Evolutionary conservation across 2,797 vertebrate species (phyloP).

Genomic region (Yasuhikotakia modesta): DNA sequence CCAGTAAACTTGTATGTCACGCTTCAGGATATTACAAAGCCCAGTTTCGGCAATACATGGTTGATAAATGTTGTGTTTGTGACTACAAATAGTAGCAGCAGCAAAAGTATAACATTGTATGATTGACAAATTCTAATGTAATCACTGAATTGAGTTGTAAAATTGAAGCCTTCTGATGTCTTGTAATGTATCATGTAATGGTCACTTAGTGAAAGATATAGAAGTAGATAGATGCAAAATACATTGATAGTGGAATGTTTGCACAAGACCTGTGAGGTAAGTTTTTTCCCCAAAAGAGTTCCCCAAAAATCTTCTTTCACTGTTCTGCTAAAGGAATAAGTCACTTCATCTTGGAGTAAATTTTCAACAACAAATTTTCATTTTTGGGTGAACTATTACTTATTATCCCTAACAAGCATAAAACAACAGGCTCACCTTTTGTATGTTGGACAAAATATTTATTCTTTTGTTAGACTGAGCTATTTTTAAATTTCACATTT

Average conservation of each 20-base stretch:
- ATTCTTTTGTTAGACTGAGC: no score
- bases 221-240: slow-evolving; percentile 64
- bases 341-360: no score
- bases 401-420: no score
- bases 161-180: slow-evolving; percentile 2
- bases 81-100: slow-evolving; percentile 84
- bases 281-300: no score
- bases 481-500: no score
- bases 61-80: slow-evolving; percentile 71
- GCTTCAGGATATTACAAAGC: slow-evolving; percentile 63
- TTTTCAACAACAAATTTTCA: no score
- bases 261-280: slow-evolving; percentile 74
- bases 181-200: slow-evolving; percentile 46
- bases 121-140: slow-evolving; percentile 57
- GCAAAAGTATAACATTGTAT: slow-evolving; percentile 74
- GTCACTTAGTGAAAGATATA: slow-evolving; percentile 1
- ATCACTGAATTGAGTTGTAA: slow-evolving; percentile 56
- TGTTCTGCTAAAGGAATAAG: no score
- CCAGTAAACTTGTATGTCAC: slow-evolving; percentile 70
- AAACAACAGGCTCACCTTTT: no score
- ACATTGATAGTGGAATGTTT: slow-evolving; percentile 61
- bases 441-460: no score
- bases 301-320: no score
- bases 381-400: no score
- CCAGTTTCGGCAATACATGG: slow-evolving; percentile 60